phyloP scores from a whole-genome alignment of 2,797 vertebrate species.

The Semaprochilodus insignis region DNA sequence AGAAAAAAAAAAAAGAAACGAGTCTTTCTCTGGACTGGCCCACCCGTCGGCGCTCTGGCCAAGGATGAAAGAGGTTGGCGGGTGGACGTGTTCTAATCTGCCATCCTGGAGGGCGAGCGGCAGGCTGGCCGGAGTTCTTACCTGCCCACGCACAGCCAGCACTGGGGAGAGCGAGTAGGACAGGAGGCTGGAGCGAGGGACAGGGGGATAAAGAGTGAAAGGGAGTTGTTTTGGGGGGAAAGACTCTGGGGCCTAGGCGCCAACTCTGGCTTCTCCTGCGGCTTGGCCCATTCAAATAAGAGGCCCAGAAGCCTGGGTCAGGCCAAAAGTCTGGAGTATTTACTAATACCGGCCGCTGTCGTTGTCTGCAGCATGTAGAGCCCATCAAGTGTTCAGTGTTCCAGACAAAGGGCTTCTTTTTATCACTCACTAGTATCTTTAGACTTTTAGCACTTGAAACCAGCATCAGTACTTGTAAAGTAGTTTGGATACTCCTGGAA shows the following conservation, averaged over 20 bases:
- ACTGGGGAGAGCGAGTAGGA: constrained; percentile 43
- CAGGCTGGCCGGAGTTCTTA: constrained; percentile 70
- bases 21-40: constrained; percentile 59
- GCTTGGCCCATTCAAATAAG: constrained; percentile 53
- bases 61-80: constrained; percentile 78
- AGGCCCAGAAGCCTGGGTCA: constrained; percentile 44
- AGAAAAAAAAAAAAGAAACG: constrained; percentile 38
- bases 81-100: constrained; percentile 77
- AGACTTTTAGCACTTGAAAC: constrained; percentile 21
- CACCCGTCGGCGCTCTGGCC: constrained; percentile 73
- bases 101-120: constrained; percentile 64
- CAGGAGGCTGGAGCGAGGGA: constrained; percentile 23
- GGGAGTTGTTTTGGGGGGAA: constrained; percentile 42
- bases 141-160: constrained; percentile 69
- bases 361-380: constrained; percentile 22
- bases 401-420: background rate
- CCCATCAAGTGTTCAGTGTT: constrained; percentile 24
- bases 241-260: constrained; percentile 58
- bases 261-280: constrained; percentile 55
- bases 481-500: background rate
- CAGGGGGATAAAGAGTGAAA: constrained; percentile 48
- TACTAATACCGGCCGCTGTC: constrained; percentile 48
- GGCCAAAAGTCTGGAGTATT: constrained; percentile 54
- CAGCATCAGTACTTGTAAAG: background rate
- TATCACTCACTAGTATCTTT: background rate